Evolutionary conservation across 2,888 invertebrate species (phyloP).

Genomic region (Sinotaia quadrata): DNA sequence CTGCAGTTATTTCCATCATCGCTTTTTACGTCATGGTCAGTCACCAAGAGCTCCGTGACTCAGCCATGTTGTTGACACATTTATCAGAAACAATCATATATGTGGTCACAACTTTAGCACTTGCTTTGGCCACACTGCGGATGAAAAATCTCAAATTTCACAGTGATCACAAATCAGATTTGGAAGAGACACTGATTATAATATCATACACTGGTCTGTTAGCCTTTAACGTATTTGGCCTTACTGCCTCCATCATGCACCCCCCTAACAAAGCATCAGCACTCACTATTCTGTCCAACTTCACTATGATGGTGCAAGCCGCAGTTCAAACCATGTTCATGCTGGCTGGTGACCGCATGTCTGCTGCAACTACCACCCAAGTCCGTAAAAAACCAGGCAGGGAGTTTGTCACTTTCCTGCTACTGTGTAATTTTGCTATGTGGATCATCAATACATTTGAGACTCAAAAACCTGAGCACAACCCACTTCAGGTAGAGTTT

Average conservation of each 20-base stretch:
- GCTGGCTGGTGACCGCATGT: conserved; percentile 90
- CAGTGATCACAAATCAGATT: conserved; percentile 40
- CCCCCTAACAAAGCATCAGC: conserved; percentile 84
- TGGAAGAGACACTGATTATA: conserved; percentile 78
- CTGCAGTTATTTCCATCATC: conserved; percentile 74
- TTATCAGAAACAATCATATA: conserved; percentile 90
- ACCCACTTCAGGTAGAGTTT: conserved; percentile 93
- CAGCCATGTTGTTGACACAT: conserved; percentile 91
- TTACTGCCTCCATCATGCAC: conserved; percentile 90
- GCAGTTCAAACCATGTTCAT: conserved; percentile 90
- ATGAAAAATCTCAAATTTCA: conserved; percentile 34
- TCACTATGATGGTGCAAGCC: conserved; percentile 90
- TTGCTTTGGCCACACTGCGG: conserved; percentile 86
- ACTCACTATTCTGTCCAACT: conserved; percentile 90
- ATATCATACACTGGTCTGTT: conserved; percentile 94
- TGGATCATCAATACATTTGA: conserved; percentile 97
- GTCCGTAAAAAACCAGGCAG: conserved; percentile 94
- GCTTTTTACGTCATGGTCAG: conserved; percentile 93
- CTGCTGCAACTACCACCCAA: conserved; percentile 86
- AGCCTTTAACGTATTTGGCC: conserved; percentile 92
- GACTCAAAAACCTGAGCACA: conserved; percentile 92
- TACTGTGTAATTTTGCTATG: conserved; percentile 96
- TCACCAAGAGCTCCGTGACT: not conserved
- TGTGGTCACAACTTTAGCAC: conserved; percentile 88
- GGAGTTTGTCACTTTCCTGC: conserved; percentile 93